Base-by-base conservation (phyloP, 1,140 invertebrate genomes). In the Drosophila bifasciata region DNA sequence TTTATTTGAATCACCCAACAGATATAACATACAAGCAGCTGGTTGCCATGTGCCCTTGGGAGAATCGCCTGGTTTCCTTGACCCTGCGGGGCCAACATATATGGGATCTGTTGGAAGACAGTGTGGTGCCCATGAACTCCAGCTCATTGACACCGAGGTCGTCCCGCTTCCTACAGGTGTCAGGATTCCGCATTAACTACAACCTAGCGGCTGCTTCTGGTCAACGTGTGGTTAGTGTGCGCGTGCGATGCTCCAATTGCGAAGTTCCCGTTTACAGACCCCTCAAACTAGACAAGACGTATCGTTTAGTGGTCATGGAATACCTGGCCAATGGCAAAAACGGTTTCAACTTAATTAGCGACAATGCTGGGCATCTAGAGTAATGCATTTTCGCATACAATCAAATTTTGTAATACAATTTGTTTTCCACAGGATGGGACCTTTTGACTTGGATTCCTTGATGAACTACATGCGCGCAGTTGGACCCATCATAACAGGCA, bases 271-370 rank as follows among this genome's bases (percentile, higher is more conserved):
- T 71, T 1, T 96, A 94, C 79, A 89, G 92, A 50, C 79, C 92
- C 0, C 61, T 95, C 6, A 86, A 92, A 40, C 13, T 74, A 4
- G 73, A 92, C 11, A 69, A 91, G 50, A 91, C 92, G 58, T 97
- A 96, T 91, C 92, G 93, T n/a, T 85, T 96, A 0, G 92, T 94
- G 4, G 92, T 94, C 48, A 92, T 93, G 62, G 93, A 93, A 39
- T 96, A 95, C 80, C 84, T 96, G 23, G 92, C 94, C 1, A 90
- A 92, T 5, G 95, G 95, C 11, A 96, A 95, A 16, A 95, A 96
- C 68, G 94, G 94, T 0, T 93, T 92, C 70, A 78, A 89, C 43
- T 91, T 93, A 23, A 90, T 91, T 19, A 84, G 58, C 13, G 61
- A 80, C 6, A 67, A 91, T 51, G 89, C 71, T 23, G 46, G 61